These are phyloP conservation scores for Galago senegalensis DNA, from an alignment of 2,797 vertebrate species.

Conservation along the genomic window DNA sequence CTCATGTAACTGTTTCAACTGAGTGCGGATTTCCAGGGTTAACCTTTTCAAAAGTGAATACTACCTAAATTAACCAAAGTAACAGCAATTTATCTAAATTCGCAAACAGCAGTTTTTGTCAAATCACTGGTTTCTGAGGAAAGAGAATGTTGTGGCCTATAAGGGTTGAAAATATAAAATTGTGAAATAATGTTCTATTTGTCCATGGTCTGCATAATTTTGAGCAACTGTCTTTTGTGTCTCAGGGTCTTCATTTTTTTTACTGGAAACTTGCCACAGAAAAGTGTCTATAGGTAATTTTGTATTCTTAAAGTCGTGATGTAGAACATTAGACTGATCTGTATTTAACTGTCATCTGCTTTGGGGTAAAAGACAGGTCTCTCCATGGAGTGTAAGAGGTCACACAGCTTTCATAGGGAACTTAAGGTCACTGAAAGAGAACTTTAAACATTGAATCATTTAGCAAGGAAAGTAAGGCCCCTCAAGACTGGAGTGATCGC, in stretches of 20 bases:
- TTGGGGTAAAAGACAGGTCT: not conserved
- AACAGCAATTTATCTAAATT: too few species aligned
- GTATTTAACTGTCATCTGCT: not conserved
- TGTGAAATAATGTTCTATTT: not conserved
- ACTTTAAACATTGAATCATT: conserved; percentile 15
- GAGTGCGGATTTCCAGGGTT: conserved; percentile 11
- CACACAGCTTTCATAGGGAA: conserved; percentile 29
- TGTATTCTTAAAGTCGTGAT: not conserved
- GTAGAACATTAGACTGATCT: not conserved
- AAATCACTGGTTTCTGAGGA: not conserved
- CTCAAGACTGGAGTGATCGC: not conserved
- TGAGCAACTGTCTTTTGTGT: not conserved
- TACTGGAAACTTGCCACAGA: not conserved
- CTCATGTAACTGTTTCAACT: not conserved
- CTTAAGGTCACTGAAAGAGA: conserved; percentile 53
- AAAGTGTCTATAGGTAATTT: not conserved
- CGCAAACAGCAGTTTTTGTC: not conserved
- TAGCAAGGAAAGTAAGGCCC: conserved; percentile 33
- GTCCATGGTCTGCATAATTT: not conserved
- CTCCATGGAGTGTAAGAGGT: not conserved
- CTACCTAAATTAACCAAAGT: not conserved
- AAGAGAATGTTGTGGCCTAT: not conserved
- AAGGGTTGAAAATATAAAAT: not conserved
- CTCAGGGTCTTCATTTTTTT: not conserved
- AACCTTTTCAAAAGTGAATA: not conserved